Evolutionary conservation across 1,140 invertebrate genomes (phyloP), one percentile per base, ranked within the genome.

Genomic region (Panonychus citri): DNA sequence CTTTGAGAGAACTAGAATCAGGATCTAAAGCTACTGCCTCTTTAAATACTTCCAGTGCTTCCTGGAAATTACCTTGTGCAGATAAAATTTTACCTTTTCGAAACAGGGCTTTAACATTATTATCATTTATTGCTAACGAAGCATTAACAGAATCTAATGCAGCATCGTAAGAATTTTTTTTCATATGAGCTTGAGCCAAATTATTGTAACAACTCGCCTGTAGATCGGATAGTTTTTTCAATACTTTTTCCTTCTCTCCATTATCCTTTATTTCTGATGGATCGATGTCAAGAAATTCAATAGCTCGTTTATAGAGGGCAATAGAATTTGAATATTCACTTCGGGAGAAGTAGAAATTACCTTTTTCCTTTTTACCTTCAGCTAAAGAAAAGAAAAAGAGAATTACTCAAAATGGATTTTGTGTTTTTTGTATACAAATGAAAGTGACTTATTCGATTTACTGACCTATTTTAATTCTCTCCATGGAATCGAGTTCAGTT

Each of bases 21-120:
- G 66, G 65, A 50, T 69, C 66, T 39, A 69, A 57, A 59, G 65
- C 74, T 10, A 74, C 64, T 2, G 78, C 79, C 62, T 73, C 71
- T 52, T 74, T 72, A 27, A 82, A 66, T 21, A 71, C 64, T 51
- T 67, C 60, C 42, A 80, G 73, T n/a, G 79, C 79, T 40, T 74
- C 72, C 13, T 73, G 67, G 27, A 74, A 73, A 55, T 81, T 72
- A 1, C 76, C 75, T 67, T 78, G 77, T 1, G 70, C 70, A 53
- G 74, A 73, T 7, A 80, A 65, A 65, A 81, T 78, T 78, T 81
- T 82, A 66, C 81, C 82, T 75, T 89, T 87, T 62, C 86, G 77
- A 68, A 81, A 90, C 7, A 91, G 67, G 5, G 87, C 86, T 71
- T 91, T 93, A 0, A 84, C 77, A 73, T 93, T 91, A 57, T 80